Evolutionary conservation across 2,888 invertebrate genomes (phyloP), one percentile per base, ranked within the genome.

Genomic region (Allygus modestus): DNA sequence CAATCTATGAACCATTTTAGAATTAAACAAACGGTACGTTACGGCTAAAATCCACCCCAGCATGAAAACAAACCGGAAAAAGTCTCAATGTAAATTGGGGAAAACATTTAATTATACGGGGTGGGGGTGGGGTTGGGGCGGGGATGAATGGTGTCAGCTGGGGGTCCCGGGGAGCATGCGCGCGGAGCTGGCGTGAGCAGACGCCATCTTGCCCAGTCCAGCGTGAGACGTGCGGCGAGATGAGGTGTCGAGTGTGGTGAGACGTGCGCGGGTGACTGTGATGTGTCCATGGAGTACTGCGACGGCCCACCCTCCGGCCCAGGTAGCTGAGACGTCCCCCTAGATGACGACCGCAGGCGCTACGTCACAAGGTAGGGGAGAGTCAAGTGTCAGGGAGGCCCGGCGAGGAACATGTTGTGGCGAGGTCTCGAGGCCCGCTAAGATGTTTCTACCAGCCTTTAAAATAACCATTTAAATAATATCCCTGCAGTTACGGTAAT

Each of bases 141-240:
- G 12, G 26, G 65, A 65, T 65, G 65, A 65, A 65, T 65, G 65
- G 65, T 17, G 20, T 23, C 12, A 20, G 28, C 28, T 5, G 28
- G 31, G 4, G 58, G 58, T n/a, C 65, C 65, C 65, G 65, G 28
- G 58, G 58, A 58, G 65, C 65, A 31, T 65, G 65, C 65, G 65
- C 28, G 5, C 20, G 1, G 20, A 23, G 54, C 54, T 7, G 31
- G 5, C 5, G 65, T 28, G 5, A 65, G 28, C 65, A 28, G 58
- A 28, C 17, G 65, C 65, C 65, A 65, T 65, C 65, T 65, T 65
- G 65, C 65, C 65, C 65, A 65, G 65, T 65, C 26, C 31, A 12
- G 28, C 65, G 28, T 23, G 58, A 58, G 58, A 2, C n/a, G n/a
- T n/a, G n/a, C 58, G 23, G 20, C 2, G 58, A 23, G 26, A 26